A percentile compares a stretch with the other conserved stretches of the same genome.
Evolutionary conservation across 2,888 invertebrate genomes (phyloP).

Genomic region (Phortica magna): DNA sequence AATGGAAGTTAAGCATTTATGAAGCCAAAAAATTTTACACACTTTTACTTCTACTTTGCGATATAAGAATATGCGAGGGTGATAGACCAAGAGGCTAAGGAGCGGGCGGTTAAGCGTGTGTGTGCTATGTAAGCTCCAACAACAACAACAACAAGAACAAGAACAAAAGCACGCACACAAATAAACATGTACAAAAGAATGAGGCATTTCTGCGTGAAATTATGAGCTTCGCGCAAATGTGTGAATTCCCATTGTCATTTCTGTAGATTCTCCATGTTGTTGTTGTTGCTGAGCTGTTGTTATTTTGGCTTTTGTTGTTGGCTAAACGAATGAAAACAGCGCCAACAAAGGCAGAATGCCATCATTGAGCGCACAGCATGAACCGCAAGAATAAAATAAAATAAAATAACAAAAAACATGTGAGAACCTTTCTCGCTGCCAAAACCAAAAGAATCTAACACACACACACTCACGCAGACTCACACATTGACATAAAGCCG

Average conservation of each 20-base stretch:
- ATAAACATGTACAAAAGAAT: conserved; percentile 17
- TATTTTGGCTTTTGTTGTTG: conserved; percentile 33
- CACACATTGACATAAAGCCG: background rate
- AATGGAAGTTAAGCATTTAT: background rate
- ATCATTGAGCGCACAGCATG: background rate
- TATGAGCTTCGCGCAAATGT: conserved; percentile 60
- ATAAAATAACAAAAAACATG: background rate
- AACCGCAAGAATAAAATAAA: conserved; percentile 10
- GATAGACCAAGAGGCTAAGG: too few species aligned
- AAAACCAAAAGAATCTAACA: background rate
- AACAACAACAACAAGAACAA: conserved; percentile 34
- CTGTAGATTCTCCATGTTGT: conserved; percentile 2
- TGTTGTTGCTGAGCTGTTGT: conserved; percentile 31
- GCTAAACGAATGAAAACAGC: background rate
- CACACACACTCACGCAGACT: background rate
- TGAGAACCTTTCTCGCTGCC: background rate
- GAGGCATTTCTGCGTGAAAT: conserved; percentile 47
- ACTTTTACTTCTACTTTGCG: too few species aligned
- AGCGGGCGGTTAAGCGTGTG: too few species aligned
- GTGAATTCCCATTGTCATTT: background rate
- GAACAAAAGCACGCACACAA: conserved; percentile 26
- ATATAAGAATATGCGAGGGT: too few species aligned
- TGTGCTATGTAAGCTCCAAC: conserved; percentile 35
- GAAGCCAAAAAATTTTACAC: background rate
- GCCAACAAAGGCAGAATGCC: too few species aligned